Percentiles rank a stretch among this genome's conserved stretches.
phyloP scores from a whole-genome alignment of 1,140 invertebrate species.

The Schmidtea mediterranea region DNA sequence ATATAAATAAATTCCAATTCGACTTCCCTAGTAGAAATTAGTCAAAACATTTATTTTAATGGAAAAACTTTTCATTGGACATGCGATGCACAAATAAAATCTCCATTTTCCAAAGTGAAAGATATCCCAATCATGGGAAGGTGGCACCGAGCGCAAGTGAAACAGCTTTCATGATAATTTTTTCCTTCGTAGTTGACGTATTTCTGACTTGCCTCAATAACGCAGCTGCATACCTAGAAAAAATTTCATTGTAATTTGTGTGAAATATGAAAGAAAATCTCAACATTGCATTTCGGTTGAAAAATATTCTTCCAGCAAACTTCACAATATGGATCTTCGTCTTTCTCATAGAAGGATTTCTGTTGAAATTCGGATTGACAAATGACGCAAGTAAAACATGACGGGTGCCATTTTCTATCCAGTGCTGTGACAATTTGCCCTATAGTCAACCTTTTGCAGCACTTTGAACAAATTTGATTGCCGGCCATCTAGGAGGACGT shows the following conservation, averaged over 20 bases:
- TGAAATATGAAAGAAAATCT: not conserved
- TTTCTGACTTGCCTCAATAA: not conserved
- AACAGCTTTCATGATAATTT: not conserved
- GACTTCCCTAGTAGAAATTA: too few species aligned
- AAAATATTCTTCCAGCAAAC: not conserved
- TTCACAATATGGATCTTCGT: not conserved
- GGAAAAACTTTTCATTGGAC: too few species aligned
- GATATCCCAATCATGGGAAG: not conserved
- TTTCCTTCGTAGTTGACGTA: not conserved
- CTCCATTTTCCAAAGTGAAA: not conserved
- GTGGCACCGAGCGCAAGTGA: slow-evolving; percentile 1
- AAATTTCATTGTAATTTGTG: not conserved
- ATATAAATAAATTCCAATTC: too few species aligned
- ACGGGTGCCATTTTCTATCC: slow-evolving; percentile 1
- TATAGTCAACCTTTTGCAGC: not conserved
- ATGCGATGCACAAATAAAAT: not conserved
- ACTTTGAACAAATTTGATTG: not conserved
- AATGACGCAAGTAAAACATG: not conserved
- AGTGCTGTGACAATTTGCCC: not conserved
- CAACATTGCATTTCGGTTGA: slow-evolving; percentile 1
- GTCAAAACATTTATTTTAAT: too few species aligned
- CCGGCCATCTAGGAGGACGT: too few species aligned
- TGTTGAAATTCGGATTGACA: not conserved
- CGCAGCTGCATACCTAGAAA: not conserved
- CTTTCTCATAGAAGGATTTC: not conserved